Conservation (phyloP, 2,113 vertebrate genomes). For the Hippocampus barbouri region DNA sequence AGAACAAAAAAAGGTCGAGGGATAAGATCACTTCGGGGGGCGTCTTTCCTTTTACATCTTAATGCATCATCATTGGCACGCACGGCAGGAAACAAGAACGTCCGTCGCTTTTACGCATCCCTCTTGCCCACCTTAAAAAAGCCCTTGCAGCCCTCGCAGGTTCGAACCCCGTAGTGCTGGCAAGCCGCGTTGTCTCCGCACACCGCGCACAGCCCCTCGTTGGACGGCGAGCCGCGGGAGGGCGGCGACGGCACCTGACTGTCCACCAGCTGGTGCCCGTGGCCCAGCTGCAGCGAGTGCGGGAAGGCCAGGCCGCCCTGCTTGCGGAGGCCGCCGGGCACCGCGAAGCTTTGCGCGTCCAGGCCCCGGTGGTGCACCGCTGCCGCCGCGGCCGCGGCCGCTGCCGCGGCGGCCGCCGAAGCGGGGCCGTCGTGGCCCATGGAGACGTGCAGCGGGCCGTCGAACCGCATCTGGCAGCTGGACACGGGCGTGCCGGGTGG, state of each 20-base stretch:
- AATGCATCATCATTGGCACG: not conserved
- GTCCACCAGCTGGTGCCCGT: conserved; percentile 93
- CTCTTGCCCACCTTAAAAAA: conserved; percentile 86
- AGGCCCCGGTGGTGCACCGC: conserved; percentile 78
- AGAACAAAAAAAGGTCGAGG: too few relatives aligned
- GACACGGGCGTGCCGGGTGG: conserved; percentile 93
- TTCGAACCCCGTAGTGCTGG: conserved; percentile 92
- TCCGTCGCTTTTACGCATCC: not conserved
- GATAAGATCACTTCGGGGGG: too few relatives aligned
- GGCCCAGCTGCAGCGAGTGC: conserved; percentile 88
- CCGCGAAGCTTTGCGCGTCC: conserved; percentile 88
- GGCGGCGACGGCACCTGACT: conserved; percentile 92
- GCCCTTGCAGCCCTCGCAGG: conserved; percentile 93
- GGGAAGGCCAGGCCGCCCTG: conserved; percentile 88
- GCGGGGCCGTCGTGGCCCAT: conserved; percentile 81
- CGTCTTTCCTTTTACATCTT: not conserved
- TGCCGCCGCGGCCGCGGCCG: conserved; percentile 36
- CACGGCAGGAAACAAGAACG: not conserved
- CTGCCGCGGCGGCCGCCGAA: not conserved
- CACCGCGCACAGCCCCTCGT: conserved; percentile 95
- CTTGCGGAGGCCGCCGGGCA: conserved; percentile 89
- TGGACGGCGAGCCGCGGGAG: conserved; percentile 92
- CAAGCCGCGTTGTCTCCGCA: conserved; percentile 97
- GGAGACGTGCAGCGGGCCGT: conserved; percentile 90
- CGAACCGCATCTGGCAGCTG: conserved; percentile 99